phyloP scores from a whole-genome alignment of 1,140 invertebrate species.

The Bombus soroeensis region DNA sequence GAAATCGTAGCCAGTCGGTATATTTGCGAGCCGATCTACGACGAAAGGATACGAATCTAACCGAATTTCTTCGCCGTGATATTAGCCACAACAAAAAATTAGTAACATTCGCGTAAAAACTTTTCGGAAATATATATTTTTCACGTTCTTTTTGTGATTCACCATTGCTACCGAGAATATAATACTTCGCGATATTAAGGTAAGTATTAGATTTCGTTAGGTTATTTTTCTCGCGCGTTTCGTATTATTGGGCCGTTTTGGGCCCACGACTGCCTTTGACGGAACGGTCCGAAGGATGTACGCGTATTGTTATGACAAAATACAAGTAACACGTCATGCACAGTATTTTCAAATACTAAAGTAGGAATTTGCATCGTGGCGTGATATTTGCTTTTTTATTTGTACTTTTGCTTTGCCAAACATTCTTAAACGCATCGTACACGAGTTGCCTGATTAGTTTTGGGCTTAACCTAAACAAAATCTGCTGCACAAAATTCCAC shows the following conservation, averaged over 20 bases:
- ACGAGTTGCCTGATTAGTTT: constrained; percentile 14
- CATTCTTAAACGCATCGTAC: not conserved
- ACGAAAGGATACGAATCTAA: constrained; percentile 63
- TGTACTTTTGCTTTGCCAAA: not conserved
- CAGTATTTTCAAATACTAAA: constrained; percentile 37
- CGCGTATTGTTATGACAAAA: constrained; percentile 70
- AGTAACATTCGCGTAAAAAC: constrained; percentile 72
- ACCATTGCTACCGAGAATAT: constrained; percentile 36
- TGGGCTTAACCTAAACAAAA: constrained; percentile 59
- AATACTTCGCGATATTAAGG: constrained; percentile 39
- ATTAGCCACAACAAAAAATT: constrained; percentile 80
- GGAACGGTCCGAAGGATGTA: constrained; percentile 60
- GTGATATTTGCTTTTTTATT: constrained; percentile 4
- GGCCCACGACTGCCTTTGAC: constrained; percentile 51
- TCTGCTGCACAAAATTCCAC: constrained; percentile 26
- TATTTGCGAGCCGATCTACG: constrained; percentile 24
- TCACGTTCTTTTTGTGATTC: constrained; percentile 50
- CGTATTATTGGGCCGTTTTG: constrained; percentile 56
- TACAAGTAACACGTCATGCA: constrained; percentile 24
- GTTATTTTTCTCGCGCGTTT: constrained; percentile 58
- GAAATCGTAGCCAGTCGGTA: constrained; percentile 28
- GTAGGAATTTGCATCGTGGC: not conserved
- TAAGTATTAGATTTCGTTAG: constrained; percentile 41
- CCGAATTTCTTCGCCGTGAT: constrained; percentile 76
- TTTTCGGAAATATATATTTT: constrained; percentile 69